A percentile compares a stretch with the other conserved stretches of the same genome.
phyloP scores from a whole-genome alignment of 2,888 invertebrate species.

The Sphecodes monilicornis region DNA sequence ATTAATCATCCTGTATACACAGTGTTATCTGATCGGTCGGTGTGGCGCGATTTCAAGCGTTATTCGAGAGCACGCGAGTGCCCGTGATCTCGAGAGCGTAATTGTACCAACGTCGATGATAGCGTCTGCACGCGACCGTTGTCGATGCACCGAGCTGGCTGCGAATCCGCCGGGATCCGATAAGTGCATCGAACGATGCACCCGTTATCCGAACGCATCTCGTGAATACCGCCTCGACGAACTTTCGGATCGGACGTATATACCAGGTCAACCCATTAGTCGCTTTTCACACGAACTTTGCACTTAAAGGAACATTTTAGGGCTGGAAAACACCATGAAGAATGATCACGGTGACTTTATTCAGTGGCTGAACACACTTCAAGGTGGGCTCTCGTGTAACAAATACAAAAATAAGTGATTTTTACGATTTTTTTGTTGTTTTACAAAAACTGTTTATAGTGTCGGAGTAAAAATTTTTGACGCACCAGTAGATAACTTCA shows the following conservation, averaged over 20 bases:
- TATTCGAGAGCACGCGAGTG: background rate
- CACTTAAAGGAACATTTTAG: background rate
- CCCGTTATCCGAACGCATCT: background rate
- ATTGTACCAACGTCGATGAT: background rate
- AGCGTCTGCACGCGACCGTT: slow-evolving; percentile 13
- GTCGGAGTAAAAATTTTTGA: no score
- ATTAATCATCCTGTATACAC: no score
- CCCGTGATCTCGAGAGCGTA: background rate
- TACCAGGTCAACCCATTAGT: background rate
- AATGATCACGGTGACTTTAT: no score
- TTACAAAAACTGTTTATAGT: no score
- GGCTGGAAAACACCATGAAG: no score
- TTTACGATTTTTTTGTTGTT: no score
- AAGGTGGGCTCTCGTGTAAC: no score
- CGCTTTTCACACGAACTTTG: background rate
- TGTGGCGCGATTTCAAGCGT: background rate
- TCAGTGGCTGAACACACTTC: no score
- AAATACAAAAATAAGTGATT: no score
- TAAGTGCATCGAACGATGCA: background rate
- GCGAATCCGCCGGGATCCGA: background rate
- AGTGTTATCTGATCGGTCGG: background rate
- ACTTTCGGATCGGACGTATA: slow-evolving; percentile 25
- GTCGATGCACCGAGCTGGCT: background rate
- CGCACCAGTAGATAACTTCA: no score
- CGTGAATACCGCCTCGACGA: slow-evolving; percentile 13